A percentile compares a stretch with the other conserved stretches of the same genome.
These are phyloP conservation scores for Porites rus DNA, from an alignment of 92 coral and sea anemone species.

Conservation along the genomic window DNA sequence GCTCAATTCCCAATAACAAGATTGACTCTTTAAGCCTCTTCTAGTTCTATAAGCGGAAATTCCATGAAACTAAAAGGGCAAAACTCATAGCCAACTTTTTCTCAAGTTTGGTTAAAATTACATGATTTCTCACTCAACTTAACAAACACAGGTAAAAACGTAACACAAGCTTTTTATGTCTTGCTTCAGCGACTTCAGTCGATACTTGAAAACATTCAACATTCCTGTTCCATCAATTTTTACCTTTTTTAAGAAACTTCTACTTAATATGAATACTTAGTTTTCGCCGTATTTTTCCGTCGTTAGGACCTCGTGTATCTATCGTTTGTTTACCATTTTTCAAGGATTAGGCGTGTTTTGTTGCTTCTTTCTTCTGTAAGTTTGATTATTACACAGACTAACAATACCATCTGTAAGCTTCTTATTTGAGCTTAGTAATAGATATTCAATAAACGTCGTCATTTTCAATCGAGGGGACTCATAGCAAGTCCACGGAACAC, in stretches of 20 bases:
- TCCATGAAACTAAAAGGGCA: not conserved
- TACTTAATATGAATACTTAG: too few relatives aligned
- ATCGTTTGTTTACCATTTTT: slow-evolving; percentile 15
- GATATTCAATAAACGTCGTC: not conserved
- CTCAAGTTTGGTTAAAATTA: not conserved
- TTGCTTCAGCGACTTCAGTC: not conserved
- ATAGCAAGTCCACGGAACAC: not conserved
- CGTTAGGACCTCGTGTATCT: not conserved
- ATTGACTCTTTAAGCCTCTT: not conserved
- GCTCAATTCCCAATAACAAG: not conserved
- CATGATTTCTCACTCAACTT: not conserved
- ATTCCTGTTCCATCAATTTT: not conserved
- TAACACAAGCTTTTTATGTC: not conserved
- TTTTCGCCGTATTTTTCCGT: not conserved
- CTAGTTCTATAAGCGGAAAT: not conserved
- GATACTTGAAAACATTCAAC: not conserved
- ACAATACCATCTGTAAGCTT: not conserved
- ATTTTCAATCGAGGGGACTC: not conserved
- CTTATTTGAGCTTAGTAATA: not conserved
- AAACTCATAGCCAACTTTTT: not conserved
- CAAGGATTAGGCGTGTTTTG: not conserved
- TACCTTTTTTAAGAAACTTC: not conserved
- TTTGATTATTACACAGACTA: slow-evolving; percentile 1
- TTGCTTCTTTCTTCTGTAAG: not conserved
- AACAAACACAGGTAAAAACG: not conserved